Conservation (phyloP, 2,888 invertebrate species). For the Macaria liturata region DNA sequence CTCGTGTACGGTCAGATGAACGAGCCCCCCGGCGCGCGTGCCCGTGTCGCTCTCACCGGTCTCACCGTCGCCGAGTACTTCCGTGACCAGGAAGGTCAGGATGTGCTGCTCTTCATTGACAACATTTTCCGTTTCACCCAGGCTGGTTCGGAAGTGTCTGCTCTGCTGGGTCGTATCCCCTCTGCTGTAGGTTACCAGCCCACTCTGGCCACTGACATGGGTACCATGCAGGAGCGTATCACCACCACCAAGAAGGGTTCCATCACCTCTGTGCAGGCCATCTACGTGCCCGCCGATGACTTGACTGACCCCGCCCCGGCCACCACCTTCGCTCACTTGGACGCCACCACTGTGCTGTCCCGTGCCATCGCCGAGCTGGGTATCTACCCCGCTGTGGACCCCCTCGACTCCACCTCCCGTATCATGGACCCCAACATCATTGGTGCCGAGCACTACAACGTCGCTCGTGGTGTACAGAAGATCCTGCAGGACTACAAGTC, state of each 20-base stretch:
- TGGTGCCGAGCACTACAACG: slow-evolving; percentile 94
- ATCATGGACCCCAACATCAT: slow-evolving; percentile 97
- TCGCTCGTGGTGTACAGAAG: slow-evolving; percentile 96
- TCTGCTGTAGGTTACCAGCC: slow-evolving; percentile 98
- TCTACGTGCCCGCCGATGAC: slow-evolving; percentile 98
- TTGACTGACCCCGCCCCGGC: slow-evolving; percentile 98
- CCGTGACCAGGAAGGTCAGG: slow-evolving; percentile 97
- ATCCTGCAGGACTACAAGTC: slow-evolving; percentile 93
- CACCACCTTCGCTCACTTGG: slow-evolving; percentile 97
- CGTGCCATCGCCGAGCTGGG: slow-evolving; percentile 96
- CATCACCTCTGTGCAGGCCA: slow-evolving; percentile 97
- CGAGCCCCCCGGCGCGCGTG: slow-evolving; percentile 97
- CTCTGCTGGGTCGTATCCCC: slow-evolving; percentile 97
- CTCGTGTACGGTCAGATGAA: slow-evolving; percentile 99
- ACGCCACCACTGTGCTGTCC: slow-evolving; percentile 96
- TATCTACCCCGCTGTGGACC: slow-evolving; percentile 97
- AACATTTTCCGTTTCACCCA: slow-evolving; percentile 98
- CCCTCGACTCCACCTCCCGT: slow-evolving; percentile 96
- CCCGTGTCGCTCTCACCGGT: slow-evolving; percentile 96
- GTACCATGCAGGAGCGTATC: slow-evolving; percentile 98
- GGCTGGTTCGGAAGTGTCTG: slow-evolving; percentile 95
- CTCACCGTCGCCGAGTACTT: slow-evolving; percentile 97
- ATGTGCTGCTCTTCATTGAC: slow-evolving; percentile 97
- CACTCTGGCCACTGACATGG: slow-evolving; percentile 98
- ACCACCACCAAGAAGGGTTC: slow-evolving; percentile 97